A percentile compares a stretch with the other conserved stretches of the same genome.
These are phyloP conservation scores for Thaumatotibia leucotreta DNA, from an alignment of 1,140 invertebrate genomes.

Conservation along the genomic window DNA sequence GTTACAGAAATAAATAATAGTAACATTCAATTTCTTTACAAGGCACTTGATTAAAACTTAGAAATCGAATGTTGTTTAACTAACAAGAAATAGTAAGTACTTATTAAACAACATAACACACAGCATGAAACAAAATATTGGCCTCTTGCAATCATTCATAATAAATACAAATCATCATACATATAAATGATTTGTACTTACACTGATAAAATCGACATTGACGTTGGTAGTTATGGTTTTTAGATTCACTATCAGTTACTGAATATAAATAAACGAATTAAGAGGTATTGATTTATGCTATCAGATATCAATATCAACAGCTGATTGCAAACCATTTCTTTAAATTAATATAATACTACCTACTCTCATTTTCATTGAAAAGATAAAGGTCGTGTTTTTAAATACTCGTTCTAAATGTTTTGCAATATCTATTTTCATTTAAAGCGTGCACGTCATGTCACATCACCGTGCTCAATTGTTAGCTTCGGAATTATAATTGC, in stretches of 20 bases:
- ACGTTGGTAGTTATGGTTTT: conserved; percentile 3
- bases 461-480: conserved; percentile 7
- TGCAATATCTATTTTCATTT: background rate
- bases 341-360: background rate
- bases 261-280: conserved; percentile 12
- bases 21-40: too few species aligned
- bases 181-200: background rate
- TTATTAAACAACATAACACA: background rate
- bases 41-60: too few species aligned
- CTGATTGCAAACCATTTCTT: background rate
- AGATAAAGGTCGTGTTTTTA: background rate
- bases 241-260: conserved; percentile 3
- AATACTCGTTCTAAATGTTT: background rate
- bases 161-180: background rate
- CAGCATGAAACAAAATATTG: too few species aligned
- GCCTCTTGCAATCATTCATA: too few species aligned
- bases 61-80: background rate
- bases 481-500: background rate
- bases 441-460: conserved; percentile 10
- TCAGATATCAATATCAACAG: background rate
- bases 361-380: conserved; percentile 3
- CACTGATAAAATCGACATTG: conserved; percentile 7
- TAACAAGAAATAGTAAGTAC: too few species aligned
- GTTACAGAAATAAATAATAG: too few species aligned
- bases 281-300: background rate